Conservation (phyloP, 2,797 vertebrate genomes). For the Halcyon leucocephala region DNA sequence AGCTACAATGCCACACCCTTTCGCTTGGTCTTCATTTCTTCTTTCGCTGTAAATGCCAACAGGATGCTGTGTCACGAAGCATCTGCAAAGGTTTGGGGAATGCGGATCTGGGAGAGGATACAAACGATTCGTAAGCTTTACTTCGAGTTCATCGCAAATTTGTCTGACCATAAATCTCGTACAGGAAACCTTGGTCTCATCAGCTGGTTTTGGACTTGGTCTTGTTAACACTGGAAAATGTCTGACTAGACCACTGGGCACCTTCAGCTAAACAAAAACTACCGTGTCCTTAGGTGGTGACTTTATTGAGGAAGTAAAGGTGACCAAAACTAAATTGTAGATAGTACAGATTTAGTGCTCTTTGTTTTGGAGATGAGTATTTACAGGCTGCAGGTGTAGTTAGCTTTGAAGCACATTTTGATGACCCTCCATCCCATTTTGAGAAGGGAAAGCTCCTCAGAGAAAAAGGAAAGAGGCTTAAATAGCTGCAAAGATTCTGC, state of each 20-base stretch:
- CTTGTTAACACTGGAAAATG: neutral
- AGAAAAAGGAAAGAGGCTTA: neutral
- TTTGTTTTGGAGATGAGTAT: neutral
- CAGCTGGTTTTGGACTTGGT: neutral
- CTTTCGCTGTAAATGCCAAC: neutral
- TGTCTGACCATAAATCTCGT: neutral
- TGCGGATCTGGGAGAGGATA: neutral
- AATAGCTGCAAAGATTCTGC: neutral
- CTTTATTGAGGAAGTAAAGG: neutral
- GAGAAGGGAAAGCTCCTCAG: neutral
- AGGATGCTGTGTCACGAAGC: neutral
- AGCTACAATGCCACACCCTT: neutral
- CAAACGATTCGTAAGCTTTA: neutral
- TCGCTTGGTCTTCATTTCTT: neutral
- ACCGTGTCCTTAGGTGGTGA: neutral
- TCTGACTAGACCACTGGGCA: neutral
- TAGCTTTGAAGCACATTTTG: neutral
- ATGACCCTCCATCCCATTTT: neutral
- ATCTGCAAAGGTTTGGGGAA: neutral
- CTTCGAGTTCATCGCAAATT: accelerated
- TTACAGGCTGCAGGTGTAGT: neutral
- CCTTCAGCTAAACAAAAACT: neutral
- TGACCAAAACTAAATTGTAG: neutral
- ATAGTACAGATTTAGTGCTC: neutral
- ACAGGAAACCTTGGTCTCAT: neutral